phyloP scores from a whole-genome alignment of 2,797 vertebrate genomes.

The Glyptemys insculpta region DNA sequence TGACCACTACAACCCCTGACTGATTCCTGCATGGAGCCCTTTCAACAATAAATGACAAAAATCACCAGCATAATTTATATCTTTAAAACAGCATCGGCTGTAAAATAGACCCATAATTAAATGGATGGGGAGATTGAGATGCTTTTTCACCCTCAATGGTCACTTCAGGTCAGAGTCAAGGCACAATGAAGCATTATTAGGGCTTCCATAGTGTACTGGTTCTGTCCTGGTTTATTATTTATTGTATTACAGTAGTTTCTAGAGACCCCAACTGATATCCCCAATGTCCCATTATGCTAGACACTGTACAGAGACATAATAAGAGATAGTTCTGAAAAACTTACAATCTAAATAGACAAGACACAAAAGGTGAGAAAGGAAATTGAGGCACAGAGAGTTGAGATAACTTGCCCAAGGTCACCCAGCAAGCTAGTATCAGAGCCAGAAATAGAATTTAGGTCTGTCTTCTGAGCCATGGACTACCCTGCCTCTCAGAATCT shows the following conservation, averaged over 20 bases:
- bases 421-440: background rate
- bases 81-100: conserved; percentile 3
- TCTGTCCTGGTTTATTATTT: background rate
- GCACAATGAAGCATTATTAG: background rate
- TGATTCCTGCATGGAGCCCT: background rate
- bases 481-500: background rate
- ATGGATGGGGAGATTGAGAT: background rate
- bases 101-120: background rate
- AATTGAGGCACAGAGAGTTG: background rate
- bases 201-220: background rate
- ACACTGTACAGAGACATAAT: rapidly evolving
- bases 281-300: background rate
- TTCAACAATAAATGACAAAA: conserved; percentile 6
- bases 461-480: background rate
- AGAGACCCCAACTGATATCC: background rate
- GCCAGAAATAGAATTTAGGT: background rate
- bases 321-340: background rate
- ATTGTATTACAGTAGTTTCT: background rate
- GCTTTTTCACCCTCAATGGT: background rate
- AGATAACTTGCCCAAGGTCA: background rate
- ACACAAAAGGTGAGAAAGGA: background rate
- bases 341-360: background rate
- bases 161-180: conserved; percentile 3
- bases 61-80: background rate
- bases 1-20: background rate